Percentiles rank a stretch among this genome's conserved stretches.
Conservation (phyloP, 1,140 invertebrate species). For the Apis cerana region DNA sequence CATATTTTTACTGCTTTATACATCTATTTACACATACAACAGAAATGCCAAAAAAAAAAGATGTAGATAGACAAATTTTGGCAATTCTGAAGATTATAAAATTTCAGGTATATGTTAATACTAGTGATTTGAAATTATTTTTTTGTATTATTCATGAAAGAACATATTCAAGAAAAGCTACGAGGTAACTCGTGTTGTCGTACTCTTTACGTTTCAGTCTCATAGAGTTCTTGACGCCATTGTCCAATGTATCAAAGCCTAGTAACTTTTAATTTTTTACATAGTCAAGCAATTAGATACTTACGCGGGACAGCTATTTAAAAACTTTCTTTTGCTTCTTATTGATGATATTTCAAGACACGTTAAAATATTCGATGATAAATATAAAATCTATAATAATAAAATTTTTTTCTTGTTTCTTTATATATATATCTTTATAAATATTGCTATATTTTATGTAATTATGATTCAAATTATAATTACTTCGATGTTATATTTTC, state of each 20-base stretch:
- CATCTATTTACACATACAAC: constrained; percentile 55
- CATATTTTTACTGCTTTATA: constrained; percentile 50
- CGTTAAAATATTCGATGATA: background rate
- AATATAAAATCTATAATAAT: background rate
- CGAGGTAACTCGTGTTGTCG: constrained; percentile 78
- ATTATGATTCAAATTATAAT: background rate
- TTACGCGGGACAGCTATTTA: constrained; percentile 4
- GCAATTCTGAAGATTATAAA: constrained; percentile 63
- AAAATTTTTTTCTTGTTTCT: background rate
- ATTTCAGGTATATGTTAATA: constrained; percentile 72
- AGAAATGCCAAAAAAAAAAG: constrained; percentile 34
- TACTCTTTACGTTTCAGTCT: constrained; percentile 80
- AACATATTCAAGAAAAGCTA: constrained; percentile 77
- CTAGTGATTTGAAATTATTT: constrained; percentile 70
- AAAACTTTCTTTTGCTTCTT: background rate
- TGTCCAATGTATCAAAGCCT: constrained; percentile 27
- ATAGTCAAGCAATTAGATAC: constrained; percentile 12
- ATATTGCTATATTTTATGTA: background rate
- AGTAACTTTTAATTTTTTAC: background rate
- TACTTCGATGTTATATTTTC: background rate
- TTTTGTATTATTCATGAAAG: constrained; percentile 68
- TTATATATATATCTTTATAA: background rate
- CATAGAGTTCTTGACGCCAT: constrained; percentile 70
- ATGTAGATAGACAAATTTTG: constrained; percentile 35
- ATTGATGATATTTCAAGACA: background rate